Percentiles rank a stretch among this genome's conserved stretches.
Conservation (phyloP, 2,888 invertebrate species). For the Argyresthia albistria region DNA sequence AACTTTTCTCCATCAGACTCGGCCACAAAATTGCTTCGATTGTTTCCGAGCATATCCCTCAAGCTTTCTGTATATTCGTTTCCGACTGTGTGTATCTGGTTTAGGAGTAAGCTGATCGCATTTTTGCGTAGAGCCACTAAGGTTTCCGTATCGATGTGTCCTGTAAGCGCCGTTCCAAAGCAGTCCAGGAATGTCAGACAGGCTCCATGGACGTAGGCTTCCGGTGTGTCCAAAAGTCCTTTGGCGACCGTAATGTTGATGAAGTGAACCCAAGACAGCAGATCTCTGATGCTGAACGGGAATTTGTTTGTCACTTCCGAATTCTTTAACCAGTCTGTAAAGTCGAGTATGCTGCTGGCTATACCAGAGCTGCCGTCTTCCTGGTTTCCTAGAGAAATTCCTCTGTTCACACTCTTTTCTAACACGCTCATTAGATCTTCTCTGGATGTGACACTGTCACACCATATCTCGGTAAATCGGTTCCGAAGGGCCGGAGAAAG, state of each 20-base stretch:
- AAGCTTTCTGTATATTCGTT: conserved; percentile 39
- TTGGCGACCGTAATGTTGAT: conserved; percentile 77
- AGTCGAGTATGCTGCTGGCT: conserved; percentile 82
- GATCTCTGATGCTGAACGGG: conserved; percentile 91
- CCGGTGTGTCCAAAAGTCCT: conserved; percentile 56
- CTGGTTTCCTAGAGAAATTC: conserved; percentile 67
- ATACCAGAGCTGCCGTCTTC: conserved; percentile 71
- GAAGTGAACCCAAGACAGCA: conserved; percentile 93
- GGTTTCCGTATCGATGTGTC: conserved; percentile 75
- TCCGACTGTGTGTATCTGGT: conserved; percentile 60
- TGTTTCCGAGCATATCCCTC: conserved; percentile 37
- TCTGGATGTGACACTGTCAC: conserved; percentile 80
- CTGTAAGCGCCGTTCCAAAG: conserved; percentile 86
- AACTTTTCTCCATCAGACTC: conserved; percentile 60
- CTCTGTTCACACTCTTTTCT: conserved; percentile 79
- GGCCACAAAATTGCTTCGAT: conserved; percentile 36
- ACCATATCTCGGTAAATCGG: conserved; percentile 99
- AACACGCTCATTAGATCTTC: conserved; percentile 87
- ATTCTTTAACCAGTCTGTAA: conserved; percentile 82
- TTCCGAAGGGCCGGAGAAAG: conserved; percentile 97
- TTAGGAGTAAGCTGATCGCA: conserved; percentile 71
- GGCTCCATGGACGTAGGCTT: conserved; percentile 91
- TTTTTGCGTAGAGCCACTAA: conserved; percentile 52
- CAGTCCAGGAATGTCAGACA: conserved; percentile 93
- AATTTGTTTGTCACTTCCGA: conserved; percentile 83